phyloP scores from a whole-genome alignment of 2,888 invertebrate species.

The Psococerastis gibbosa region DNA sequence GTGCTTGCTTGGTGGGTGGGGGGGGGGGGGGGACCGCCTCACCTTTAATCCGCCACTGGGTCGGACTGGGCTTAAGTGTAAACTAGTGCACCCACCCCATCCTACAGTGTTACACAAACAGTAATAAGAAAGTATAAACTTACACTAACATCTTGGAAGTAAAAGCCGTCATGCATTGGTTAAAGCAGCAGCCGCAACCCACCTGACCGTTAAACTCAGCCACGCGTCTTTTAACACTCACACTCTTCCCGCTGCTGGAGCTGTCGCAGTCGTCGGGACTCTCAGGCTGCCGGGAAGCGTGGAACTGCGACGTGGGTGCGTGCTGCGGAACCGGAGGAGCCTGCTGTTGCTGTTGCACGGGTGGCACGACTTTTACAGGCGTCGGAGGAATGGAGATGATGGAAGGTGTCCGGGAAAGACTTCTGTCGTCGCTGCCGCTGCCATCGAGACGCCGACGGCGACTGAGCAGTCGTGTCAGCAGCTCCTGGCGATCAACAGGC shows the following conservation, averaged over 20 bases:
- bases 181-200: background rate
- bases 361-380: background rate
- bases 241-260: background rate
- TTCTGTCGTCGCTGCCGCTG: background rate
- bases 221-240: background rate
- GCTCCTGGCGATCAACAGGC: slow-evolving; percentile 38
- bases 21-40: too few relatives aligned
- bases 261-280: too few relatives aligned
- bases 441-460: slow-evolving; percentile 31
- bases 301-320: too few relatives aligned
- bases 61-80: too few relatives aligned
- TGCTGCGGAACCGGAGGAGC: background rate
- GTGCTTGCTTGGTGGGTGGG: too few relatives aligned
- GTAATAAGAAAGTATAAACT: too few relatives aligned
- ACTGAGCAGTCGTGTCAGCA: slow-evolving; percentile 40
- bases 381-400: background rate
- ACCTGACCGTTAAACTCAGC: background rate
- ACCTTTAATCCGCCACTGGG: too few relatives aligned
- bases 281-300: too few relatives aligned
- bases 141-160: too few relatives aligned
- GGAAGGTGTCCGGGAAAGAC: background rate
- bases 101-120: too few relatives aligned
- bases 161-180: too few relatives aligned
- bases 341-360: background rate
- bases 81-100: too few relatives aligned